These are phyloP conservation scores for Laspeyria flexula DNA, from an alignment of 2,888 invertebrate genomes.

Conservation along the genomic window DNA sequence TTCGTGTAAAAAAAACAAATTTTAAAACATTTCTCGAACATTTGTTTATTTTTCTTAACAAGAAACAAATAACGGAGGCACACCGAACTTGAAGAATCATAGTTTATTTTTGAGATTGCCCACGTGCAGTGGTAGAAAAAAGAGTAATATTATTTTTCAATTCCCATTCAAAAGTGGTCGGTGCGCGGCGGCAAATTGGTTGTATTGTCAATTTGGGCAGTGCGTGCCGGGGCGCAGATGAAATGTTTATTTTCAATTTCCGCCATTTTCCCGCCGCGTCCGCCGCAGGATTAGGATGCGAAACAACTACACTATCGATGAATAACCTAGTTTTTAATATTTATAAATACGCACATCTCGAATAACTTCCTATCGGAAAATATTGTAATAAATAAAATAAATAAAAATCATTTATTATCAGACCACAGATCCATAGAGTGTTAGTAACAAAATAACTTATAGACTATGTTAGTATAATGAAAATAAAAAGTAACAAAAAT, in stretches of 20 bases:
- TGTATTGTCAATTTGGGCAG: constrained; percentile 86
- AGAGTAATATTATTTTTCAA: constrained; percentile 86
- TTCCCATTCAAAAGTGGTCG: constrained; percentile 85
- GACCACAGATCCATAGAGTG: too few species aligned
- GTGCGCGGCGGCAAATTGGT: constrained; percentile 83
- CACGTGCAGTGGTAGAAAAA: constrained; percentile 74
- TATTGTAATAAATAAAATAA: too few species aligned
- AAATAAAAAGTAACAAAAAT: too few species aligned
- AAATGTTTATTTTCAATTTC: constrained; percentile 87
- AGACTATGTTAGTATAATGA: too few species aligned
- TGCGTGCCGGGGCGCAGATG: constrained; percentile 84
- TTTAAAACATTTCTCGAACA: not conserved
- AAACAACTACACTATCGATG: constrained; percentile 62
- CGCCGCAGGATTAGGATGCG: constrained; percentile 79
- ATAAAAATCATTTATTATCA: too few species aligned
- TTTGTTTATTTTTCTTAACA: constrained; percentile 30
- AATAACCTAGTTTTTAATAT: constrained; percentile 48
- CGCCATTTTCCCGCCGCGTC: constrained; percentile 80
- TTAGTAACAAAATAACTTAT: too few species aligned
- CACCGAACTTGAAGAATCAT: constrained; percentile 57
- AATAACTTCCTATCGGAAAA: constrained; percentile 14
- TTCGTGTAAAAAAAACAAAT: not conserved
- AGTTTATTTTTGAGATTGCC: constrained; percentile 82
- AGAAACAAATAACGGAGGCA: constrained; percentile 30
- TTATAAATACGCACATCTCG: constrained; percentile 9